Evolutionary conservation across 2,113 vertebrate genomes (phyloP).

Genomic region (Aegotheles bennettii): DNA sequence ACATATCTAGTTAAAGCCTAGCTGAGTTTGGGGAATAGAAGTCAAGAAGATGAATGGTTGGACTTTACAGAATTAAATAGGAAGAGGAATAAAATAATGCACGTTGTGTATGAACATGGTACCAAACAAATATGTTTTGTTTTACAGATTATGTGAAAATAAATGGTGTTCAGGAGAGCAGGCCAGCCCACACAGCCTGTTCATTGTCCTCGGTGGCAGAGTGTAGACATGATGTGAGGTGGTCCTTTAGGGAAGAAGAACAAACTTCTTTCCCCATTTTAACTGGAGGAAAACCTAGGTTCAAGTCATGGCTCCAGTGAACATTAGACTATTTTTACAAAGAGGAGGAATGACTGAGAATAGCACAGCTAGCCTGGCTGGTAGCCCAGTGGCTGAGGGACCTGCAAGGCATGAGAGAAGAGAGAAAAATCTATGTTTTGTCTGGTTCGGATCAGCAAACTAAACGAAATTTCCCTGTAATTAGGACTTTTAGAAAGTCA

Average conservation of each 20-base stretch:
- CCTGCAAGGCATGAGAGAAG: neutral
- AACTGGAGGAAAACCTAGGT: neutral
- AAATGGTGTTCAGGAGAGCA: neutral
- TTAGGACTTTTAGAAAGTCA: neutral
- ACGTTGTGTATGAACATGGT: neutral
- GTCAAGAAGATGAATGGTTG: neutral
- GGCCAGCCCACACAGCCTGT: fast-evolving
- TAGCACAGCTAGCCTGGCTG: neutral
- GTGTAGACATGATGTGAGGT: fast-evolving
- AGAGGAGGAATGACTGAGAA: neutral
- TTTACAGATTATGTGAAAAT: neutral
- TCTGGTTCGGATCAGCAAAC: neutral
- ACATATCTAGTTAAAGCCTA: neutral
- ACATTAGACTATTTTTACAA: neutral
- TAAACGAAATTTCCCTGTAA: neutral
- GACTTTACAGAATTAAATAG: neutral
- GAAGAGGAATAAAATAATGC: neutral
- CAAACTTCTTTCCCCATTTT: neutral
- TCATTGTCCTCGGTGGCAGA: fast-evolving
- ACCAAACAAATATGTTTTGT: fast-evolving
- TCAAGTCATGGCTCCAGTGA: neutral
- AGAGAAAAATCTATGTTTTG: neutral
- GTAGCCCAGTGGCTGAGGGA: neutral
- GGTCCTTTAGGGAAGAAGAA: neutral
- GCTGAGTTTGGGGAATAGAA: neutral